These are phyloP conservation scores for Cyclopterus lumpus DNA, from an alignment of 2,797 vertebrate species.

Conservation along the genomic window DNA sequence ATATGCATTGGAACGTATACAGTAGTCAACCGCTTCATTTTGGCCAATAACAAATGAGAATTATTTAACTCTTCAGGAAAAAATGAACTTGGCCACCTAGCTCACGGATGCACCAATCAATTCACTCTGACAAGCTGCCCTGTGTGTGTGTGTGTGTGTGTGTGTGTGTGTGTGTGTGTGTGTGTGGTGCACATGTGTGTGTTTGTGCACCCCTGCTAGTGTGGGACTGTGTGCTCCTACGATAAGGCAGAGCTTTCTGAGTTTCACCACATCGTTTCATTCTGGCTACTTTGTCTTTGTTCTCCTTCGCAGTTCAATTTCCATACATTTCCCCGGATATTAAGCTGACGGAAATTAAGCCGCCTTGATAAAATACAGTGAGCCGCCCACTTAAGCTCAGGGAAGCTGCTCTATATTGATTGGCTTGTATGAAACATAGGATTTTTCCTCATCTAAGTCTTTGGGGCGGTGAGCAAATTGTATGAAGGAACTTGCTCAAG, in stretches of 20 bases:
- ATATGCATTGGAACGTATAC: conserved; percentile 66
- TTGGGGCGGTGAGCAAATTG: conserved; percentile 34
- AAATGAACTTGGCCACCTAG: conserved; percentile 39
- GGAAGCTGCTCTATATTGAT: conserved; percentile 68
- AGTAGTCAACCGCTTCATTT: conserved; percentile 45
- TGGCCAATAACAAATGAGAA: conserved; percentile 54
- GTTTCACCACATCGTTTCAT: conserved; percentile 58
- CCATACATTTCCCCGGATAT: conserved; percentile 80
- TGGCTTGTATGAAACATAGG: conserved; percentile 63
- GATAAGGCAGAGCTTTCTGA: conserved; percentile 44
- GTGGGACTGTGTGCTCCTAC: conserved; percentile 12
- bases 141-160: conserved; percentile 14
- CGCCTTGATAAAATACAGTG: conserved; percentile 75
- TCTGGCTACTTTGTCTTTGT: conserved; percentile 69
- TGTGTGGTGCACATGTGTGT: conserved; percentile 21
- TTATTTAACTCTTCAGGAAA: conserved; percentile 45
- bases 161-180: conserved; percentile 2
- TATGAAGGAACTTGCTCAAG: conserved; percentile 31
- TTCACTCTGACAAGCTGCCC: conserved; percentile 29
- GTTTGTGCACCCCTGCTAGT: conserved; percentile 13
- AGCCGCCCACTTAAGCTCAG: conserved; percentile 71
- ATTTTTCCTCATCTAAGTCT: conserved; percentile 51
- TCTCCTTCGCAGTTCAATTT: conserved; percentile 75
- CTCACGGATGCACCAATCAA: conserved; percentile 31
- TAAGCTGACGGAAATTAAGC: conserved; percentile 79